Percentiles rank a stretch among this genome's conserved stretches.
Evolutionary conservation across 2,797 vertebrate species (phyloP).

Genomic region (Melanotaenia parkinsoni): DNA sequence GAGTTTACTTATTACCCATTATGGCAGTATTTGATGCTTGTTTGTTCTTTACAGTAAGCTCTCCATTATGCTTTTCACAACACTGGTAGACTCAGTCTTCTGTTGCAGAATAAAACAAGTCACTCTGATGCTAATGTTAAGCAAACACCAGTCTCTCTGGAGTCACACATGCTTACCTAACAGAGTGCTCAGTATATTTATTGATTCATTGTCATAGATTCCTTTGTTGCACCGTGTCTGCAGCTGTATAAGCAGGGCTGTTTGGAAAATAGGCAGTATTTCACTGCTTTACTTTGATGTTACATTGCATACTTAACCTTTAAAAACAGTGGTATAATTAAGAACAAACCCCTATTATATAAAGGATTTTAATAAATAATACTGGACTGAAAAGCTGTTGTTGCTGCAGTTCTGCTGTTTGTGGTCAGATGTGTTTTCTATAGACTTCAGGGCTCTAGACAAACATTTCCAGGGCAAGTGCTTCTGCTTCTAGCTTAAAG

Average conservation of each 20-base stretch:
- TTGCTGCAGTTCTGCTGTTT: no score
- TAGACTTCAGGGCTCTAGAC: no score
- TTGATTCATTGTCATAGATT: conserved; percentile 5
- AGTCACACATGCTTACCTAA: background rate
- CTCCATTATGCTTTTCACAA: background rate
- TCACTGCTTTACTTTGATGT: background rate
- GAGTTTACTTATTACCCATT: background rate
- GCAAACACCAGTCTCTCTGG: background rate
- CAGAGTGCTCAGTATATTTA: conserved; percentile 1
- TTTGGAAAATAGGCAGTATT: background rate
- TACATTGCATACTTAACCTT: background rate
- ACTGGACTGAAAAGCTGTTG: background rate
- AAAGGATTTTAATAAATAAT: background rate
- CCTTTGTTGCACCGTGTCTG: background rate
- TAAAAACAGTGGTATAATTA: background rate
- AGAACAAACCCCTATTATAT: background rate
- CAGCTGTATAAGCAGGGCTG: background rate
- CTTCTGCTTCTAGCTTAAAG: no score
- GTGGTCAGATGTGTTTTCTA: no score
- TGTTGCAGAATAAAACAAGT: background rate
- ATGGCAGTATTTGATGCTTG: background rate
- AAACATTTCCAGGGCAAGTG: no score
- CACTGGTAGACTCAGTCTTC: background rate
- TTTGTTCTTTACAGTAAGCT: conserved; percentile 3
- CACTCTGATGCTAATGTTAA: conserved; percentile 7